Percentiles rank a stretch among this genome's conserved stretches.
Evolutionary conservation across 64 coral and sea anemone genomes (phyloP).

Genomic region (Anthopleura sola): DNA sequence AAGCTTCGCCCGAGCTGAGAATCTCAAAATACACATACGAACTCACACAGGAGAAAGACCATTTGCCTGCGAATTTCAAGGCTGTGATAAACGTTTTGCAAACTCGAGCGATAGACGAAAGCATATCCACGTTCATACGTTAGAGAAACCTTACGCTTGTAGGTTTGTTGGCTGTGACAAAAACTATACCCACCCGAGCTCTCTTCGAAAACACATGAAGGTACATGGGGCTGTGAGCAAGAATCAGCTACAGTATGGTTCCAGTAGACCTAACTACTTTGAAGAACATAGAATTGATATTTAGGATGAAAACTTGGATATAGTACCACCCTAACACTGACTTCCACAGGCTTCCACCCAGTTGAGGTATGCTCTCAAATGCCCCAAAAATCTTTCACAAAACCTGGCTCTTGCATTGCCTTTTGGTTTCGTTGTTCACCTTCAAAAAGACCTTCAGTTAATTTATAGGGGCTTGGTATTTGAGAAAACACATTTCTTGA

Average conservation of each 20-base stretch:
- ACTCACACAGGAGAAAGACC: constrained; percentile 61
- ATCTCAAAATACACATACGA: constrained; percentile 59
- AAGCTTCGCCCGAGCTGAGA: constrained; percentile 63
- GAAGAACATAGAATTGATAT: constrained; percentile 50
- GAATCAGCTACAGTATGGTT: neutral
- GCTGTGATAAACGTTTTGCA: constrained; percentile 63
- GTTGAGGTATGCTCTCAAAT: neutral
- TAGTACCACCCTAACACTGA: neutral
- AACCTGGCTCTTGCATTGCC: neutral
- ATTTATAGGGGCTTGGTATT: too few relatives aligned
- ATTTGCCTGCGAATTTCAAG: constrained; percentile 55
- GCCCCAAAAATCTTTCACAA: too few relatives aligned
- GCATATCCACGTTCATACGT: constrained; percentile 59
- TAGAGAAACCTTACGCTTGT: constrained; percentile 63
- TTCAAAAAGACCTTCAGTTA: neutral
- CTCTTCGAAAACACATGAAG: constrained; percentile 63
- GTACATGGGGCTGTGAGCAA: constrained; percentile 18
- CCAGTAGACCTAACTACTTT: neutral
- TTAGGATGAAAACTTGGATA: neutral
- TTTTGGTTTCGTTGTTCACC: neutral
- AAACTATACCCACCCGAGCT: constrained; percentile 61
- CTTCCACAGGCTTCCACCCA: too few relatives aligned
- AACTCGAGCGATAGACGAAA: constrained; percentile 70
- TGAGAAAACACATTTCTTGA: neutral
- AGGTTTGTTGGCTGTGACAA: constrained; percentile 67